Percentiles rank a stretch among this genome's conserved stretches.
Conservation (phyloP, 2,888 invertebrate genomes). For the Erannis defoliaria region DNA sequence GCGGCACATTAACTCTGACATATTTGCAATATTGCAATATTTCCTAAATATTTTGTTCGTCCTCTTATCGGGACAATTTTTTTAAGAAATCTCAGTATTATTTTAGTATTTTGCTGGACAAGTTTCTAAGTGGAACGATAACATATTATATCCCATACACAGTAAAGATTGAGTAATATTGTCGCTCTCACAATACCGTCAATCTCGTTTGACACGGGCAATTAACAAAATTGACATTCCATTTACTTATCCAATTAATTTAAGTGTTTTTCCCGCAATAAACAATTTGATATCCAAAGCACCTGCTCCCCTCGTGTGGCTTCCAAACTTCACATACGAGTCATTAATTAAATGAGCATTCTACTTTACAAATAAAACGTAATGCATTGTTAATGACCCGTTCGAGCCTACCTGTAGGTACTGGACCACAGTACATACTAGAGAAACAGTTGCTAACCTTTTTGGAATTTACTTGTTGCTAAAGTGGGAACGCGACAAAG, state of each 20-base stretch:
- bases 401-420: conserved; percentile 65
- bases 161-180: neutral
- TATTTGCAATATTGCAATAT: too few species aligned
- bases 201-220: conserved; percentile 1
- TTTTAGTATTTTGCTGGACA: too few species aligned
- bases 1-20: too few species aligned
- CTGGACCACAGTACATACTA: neutral
- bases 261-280: conserved; percentile 33
- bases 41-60: too few species aligned
- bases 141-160: too few species aligned
- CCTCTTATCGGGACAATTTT: too few species aligned
- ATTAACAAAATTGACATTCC: conserved; percentile 23
- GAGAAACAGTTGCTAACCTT: conserved; percentile 18
- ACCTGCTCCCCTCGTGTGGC: conserved; percentile 32
- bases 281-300: conserved; percentile 37
- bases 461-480: neutral
- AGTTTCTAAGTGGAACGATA: too few species aligned
- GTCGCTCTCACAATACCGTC: neutral
- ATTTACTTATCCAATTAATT: conserved; percentile 28
- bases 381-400: conserved; percentile 76
- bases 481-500: neutral
- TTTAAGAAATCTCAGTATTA: too few species aligned
- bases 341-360: conserved; percentile 63
- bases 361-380: conserved; percentile 64
- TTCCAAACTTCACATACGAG: conserved; percentile 49